phyloP scores from a whole-genome alignment of 2,113 vertebrate species.

The Grammomys surdaster region DNA sequence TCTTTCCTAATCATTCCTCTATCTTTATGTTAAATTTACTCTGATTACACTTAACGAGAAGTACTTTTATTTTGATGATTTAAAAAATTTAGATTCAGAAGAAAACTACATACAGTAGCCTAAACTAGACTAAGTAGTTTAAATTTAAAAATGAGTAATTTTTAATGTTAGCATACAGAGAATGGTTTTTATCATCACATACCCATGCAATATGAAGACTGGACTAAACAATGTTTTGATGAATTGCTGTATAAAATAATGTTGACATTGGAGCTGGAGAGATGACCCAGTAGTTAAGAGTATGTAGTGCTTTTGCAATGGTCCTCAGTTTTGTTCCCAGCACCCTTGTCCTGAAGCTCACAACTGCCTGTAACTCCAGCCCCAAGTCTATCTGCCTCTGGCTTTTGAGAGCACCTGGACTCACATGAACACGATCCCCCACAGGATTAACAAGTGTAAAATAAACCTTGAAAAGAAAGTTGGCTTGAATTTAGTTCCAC shows the following conservation, averaged over 20 bases:
- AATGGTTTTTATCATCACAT: background rate
- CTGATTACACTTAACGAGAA: conserved; percentile 56
- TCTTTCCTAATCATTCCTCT: conserved; percentile 55
- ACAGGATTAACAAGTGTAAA: background rate
- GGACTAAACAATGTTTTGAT: background rate
- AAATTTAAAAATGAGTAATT: background rate
- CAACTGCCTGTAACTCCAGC: background rate
- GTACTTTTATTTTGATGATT: conserved; percentile 31
- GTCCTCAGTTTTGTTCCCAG: background rate
- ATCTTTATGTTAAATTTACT: conserved; percentile 10
- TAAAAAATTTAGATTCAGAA: background rate
- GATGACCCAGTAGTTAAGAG: background rate
- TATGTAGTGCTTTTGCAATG: background rate
- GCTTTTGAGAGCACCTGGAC: background rate
- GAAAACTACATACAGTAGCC: background rate
- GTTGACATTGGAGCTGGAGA: background rate
- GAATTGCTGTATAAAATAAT: conserved; percentile 17
- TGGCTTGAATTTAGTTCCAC: background rate
- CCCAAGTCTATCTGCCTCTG: background rate
- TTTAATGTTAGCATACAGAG: background rate
- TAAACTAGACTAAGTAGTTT: background rate
- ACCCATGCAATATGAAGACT: background rate
- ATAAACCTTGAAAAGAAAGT: background rate
- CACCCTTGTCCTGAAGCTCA: background rate
- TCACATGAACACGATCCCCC: background rate